Base-by-base conservation (phyloP, 2,888 invertebrate species). In the Eilema griseolum region DNA sequence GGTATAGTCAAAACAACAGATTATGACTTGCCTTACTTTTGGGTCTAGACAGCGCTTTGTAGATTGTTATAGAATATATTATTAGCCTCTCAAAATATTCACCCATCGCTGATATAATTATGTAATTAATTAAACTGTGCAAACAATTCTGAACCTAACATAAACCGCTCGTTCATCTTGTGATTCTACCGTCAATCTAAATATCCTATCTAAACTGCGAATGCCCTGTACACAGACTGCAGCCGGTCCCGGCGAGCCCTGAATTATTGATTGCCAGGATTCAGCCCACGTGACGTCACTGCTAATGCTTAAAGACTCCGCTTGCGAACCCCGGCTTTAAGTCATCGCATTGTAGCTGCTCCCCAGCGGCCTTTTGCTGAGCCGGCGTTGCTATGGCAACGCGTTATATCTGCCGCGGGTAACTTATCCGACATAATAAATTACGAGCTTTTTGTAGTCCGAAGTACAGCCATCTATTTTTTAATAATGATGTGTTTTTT, bases 181-280 rank as follows among this genome's bases (percentile, higher is more conserved):
- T 37, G 24, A 20, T 66, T 46, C 26, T 31, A 52, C n/a, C 61
- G 46, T 14, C 14, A 46, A 37, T 28, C 10, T 52, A 28, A 31
- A 52, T 16, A 33, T 14, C 23, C 62, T 16, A 8, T 28, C 63
- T 63, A 63, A 52, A 52, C 52, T n/a, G 46, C 26, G 12, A n/a
- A 31, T 31, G 3, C 41, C 3, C 10, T 62, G 26, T 63, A 26
- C 46, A 20, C n/a, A 11, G 20, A 31, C 52, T 56, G 65, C 57
- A 65, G 20, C 65, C 69, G 63, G 63, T 41, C 28, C 52, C 62
- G 68, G 62, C 37, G 61, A 64, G 52, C 65, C 70, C 73, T 82
- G 74, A 76, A 78, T 78, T 77, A 84, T 83, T 83, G 83, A 83
- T 79, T 72, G 66, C 69, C n/a, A 20, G 65, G 60, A 76, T 77